Conservation (phyloP, 2,797 vertebrate species). For the Pangasius larnaudii region DNA sequence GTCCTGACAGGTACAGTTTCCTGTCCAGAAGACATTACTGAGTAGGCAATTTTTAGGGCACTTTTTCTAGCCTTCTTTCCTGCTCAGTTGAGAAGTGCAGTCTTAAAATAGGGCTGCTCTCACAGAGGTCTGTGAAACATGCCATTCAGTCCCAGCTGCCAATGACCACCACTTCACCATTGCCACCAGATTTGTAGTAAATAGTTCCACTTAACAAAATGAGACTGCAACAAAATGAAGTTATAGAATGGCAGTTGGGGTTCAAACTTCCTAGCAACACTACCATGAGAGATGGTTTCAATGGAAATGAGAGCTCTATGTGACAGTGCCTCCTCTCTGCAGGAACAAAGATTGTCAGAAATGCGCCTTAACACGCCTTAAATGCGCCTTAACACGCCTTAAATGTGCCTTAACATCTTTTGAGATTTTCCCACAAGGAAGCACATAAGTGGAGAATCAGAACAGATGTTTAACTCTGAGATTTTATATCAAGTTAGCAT, state of each 20-base stretch:
- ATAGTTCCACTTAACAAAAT: background rate
- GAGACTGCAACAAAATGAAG: background rate
- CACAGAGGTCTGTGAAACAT: constrained; percentile 18
- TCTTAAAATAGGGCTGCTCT: constrained; percentile 4
- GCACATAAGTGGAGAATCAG: background rate
- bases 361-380: background rate
- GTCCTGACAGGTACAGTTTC: constrained; percentile 34
- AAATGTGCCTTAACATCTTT: background rate
- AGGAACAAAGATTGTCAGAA: background rate
- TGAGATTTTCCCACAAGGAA: background rate
- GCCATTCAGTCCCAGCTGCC: constrained; percentile 24
- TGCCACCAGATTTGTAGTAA: constrained; percentile 9
- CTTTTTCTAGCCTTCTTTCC: constrained; percentile 22
- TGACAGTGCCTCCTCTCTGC: background rate
- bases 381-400: too few relatives aligned
- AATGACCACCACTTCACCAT: constrained; percentile 1
- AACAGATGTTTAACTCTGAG: background rate
- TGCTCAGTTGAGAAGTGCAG: constrained; percentile 3
- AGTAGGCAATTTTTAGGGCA: constrained; percentile 35
- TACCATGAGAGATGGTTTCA: background rate
- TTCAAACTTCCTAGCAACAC: background rate
- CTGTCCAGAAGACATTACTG: constrained; percentile 33
- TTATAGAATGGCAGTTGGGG: background rate
- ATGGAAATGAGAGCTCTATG: background rate
- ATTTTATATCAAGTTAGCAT: constrained; percentile 1